These are phyloP conservation scores for Meloe dianella DNA, from an alignment of 2,888 invertebrate genomes.

Conservation along the genomic window DNA sequence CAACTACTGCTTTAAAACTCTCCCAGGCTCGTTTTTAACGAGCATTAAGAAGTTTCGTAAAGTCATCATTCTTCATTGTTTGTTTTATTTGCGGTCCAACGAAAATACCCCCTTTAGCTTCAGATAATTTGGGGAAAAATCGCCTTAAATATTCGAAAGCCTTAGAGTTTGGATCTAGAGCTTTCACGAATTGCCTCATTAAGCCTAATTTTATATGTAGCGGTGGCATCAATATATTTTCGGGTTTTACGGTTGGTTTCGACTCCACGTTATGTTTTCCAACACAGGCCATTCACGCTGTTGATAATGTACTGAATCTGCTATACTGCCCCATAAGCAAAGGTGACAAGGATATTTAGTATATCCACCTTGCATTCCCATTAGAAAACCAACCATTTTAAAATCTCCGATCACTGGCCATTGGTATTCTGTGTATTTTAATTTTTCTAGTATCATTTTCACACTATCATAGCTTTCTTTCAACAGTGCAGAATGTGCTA, in stretches of 20 bases:
- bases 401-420: conserved; percentile 45
- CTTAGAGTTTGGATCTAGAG: conserved; percentile 20
- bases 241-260: conserved; percentile 27
- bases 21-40: conserved; percentile 27
- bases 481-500: no score
- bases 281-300: conserved; percentile 33
- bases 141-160: conserved; percentile 21
- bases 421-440: no score
- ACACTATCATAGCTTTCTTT: no score
- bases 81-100: conserved; percentile 42
- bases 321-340: conserved; percentile 42
- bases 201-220: conserved; percentile 35
- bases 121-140: conserved; percentile 28
- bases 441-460: no score
- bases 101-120: conserved; percentile 44
- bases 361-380: conserved; percentile 42
- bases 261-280: conserved; percentile 37
- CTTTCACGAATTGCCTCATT: conserved; percentile 33
- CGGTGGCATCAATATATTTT: conserved; percentile 32
- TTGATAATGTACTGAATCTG: conserved; percentile 34
- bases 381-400: conserved; percentile 45
- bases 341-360: conserved; percentile 43
- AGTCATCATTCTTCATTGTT: conserved; percentile 34
- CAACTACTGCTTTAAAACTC: conserved; percentile 28
- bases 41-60: conserved; percentile 30